Evolutionary conservation across 2,113 vertebrate genomes (phyloP).

Genomic region (Oreochromis tanganicae): DNA sequence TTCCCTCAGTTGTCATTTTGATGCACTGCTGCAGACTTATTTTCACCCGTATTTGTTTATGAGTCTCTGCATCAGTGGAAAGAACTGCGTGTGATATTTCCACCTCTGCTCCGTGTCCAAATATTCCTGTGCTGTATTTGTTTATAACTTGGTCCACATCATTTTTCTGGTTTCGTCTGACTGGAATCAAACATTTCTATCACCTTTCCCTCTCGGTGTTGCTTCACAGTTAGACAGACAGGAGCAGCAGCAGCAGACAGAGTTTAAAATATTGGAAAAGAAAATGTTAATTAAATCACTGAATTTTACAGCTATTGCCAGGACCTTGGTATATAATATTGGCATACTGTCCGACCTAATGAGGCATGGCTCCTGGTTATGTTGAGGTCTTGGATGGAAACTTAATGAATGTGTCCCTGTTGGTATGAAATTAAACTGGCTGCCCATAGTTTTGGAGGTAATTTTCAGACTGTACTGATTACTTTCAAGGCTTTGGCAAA

Average conservation of each 20-base stretch:
- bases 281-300: not conserved
- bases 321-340: not conserved
- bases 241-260: not conserved
- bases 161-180: not conserved
- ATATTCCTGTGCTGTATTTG: not conserved
- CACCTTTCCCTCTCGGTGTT: not conserved
- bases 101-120: not conserved
- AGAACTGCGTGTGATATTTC: not conserved
- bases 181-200: not conserved
- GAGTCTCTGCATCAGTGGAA: not conserved
- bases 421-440: constrained; percentile 23
- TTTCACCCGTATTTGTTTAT: not conserved
- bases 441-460: not conserved
- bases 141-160: not conserved
- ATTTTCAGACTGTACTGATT: not conserved
- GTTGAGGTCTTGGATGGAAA: not conserved
- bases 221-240: not conserved
- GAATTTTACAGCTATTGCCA: not conserved
- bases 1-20: not conserved
- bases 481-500: not conserved
- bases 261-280: not conserved
- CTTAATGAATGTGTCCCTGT: not conserved
- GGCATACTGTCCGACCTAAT: not conserved
- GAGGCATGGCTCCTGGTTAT: not conserved
- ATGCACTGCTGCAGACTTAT: not conserved